These are phyloP conservation scores for Helicoverpa zea DNA, from an alignment of 1,140 invertebrate genomes.

Conservation along the genomic window DNA sequence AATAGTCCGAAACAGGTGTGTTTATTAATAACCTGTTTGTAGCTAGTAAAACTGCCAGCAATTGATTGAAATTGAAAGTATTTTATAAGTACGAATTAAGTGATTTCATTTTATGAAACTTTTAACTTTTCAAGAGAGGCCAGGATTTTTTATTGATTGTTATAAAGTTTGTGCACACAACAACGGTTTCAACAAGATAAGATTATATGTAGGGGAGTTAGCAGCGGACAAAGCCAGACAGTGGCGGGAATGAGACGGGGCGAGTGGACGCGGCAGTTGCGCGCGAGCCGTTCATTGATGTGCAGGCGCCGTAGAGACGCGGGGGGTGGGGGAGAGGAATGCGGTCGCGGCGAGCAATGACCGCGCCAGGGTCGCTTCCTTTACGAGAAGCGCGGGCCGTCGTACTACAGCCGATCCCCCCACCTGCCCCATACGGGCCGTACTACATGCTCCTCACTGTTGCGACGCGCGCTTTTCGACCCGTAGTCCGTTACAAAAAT, in stretches of 20 bases:
- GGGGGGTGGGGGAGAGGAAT: conserved; percentile 78
- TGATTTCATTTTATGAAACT: conserved; percentile 3
- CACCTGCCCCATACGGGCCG: conserved; percentile 56
- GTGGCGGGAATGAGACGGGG: conserved; percentile 67
- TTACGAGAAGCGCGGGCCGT: conserved; percentile 84
- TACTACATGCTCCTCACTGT: conserved; percentile 77
- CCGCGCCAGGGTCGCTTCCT: conserved; percentile 86
- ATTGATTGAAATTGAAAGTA: conserved; percentile 43
- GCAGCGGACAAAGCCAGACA: conserved; percentile 61
- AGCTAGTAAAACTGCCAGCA: conserved; percentile 27
- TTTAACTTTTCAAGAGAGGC: conserved; percentile 15
- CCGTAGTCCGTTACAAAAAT: conserved; percentile 85
- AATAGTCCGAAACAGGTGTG: not conserved
- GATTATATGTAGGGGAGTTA: conserved; percentile 39
- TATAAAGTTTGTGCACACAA: conserved; percentile 30
- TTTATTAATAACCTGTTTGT: conserved; percentile 11
- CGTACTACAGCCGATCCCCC: conserved; percentile 82
- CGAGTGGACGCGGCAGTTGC: conserved; percentile 70
- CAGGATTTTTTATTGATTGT: conserved; percentile 34
- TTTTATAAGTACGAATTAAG: conserved; percentile 24
- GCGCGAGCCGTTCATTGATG: conserved; percentile 84
- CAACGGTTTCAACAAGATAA: conserved; percentile 31
- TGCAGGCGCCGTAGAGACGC: conserved; percentile 73
- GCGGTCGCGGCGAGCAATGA: conserved; percentile 85
- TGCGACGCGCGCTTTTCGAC: conserved; percentile 80